Evolutionary conservation across 2,888 invertebrate genomes (phyloP), one percentile per base, ranked within the genome.

Genomic region (Mythimna impura): DNA sequence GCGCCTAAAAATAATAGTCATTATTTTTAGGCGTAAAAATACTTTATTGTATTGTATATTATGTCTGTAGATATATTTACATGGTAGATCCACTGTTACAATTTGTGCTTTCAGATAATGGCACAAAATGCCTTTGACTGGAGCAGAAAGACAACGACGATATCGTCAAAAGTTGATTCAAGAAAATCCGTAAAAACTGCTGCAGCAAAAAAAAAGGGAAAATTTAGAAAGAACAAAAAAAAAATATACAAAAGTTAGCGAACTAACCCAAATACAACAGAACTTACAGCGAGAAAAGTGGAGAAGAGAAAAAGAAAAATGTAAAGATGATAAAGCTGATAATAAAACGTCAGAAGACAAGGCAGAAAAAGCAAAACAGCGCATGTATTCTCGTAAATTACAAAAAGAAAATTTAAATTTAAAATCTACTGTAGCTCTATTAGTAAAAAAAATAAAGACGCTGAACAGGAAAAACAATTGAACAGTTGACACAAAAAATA

Each of bases 71-170:
- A 63, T 47, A 62, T 62, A 62, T 62, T 25, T 63, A 47, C 63
- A 63, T 63, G 20, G 40, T 47, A 63, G 22, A 63, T 47, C 63
- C 63, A 63, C 47, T 63, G 47, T 63, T 25, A 47, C 47, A 47
- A 40, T 63, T 47, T 63, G 25, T 63, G 63, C 63, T 63, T 63
- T 63, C 63, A 47, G 47, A 63, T 63, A 20, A 55, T 55, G 55
- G 55, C 55, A 57, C 52, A 66, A 34, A 52, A 54, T 66, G 66
- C 66, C 66, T 22, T 66, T 66, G 52, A 54, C 66, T 34, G 66
- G 55, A 54, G 66, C 66, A 55, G 66, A 66, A 55, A 50, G 66
- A 66, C 66, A 66, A 54, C 50, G 55, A 66, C 17, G 66, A 36
- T 66, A 66, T 66, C 66, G 54, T 22, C 66, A 66, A 55, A 66